Evolutionary conservation across 2,888 invertebrate species (phyloP), one percentile per base, ranked within the genome.

Genomic region (Cephus pulcher): DNA sequence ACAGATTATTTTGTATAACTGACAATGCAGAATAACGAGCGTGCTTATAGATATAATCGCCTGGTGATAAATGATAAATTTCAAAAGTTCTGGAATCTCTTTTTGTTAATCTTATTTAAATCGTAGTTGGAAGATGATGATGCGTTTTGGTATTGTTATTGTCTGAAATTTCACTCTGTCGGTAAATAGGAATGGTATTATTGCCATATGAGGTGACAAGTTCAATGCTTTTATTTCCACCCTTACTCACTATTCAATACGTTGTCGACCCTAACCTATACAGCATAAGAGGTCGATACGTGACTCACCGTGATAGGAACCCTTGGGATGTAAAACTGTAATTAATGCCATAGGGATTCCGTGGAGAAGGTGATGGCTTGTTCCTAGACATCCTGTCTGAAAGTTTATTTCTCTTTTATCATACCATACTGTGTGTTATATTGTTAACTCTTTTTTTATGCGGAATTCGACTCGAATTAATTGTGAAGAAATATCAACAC

Each of bases 221-320:
- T 56, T 56, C 56, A 56, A 23, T 56, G 56, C 56, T 23, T 56
- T 56, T 23, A 56, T 56, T 56, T 56, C 23, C 23, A 56, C 56
- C 23, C 23, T 56, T 56, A 56, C 56, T 56, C 56, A 56, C 56
- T 56, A 9, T 23, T 23, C 56, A 56, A 15, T 56, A 56, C 2
- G 75, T 78, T 76, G 11, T 80, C 82, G 76, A 82, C 82, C 84
- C 84, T 85, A 81, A 79, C 73, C 80, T 80, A 75, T 74, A 76
- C 69, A 76, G 82, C 82, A 85, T 83, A 86, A 89, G 87, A 88
- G 56, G 85, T 88, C 88, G 86, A 89, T 88, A 88, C 82, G 85
- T 88, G 89, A 88, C 82, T 89, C 87, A 89, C 80, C 81, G 78
- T 74, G 77, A 56, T 76, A 78, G 76, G 80, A 80, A 82, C 82